Conservation (phyloP, 2,797 vertebrate species). For the Rhabdophis nuchalis region DNA sequence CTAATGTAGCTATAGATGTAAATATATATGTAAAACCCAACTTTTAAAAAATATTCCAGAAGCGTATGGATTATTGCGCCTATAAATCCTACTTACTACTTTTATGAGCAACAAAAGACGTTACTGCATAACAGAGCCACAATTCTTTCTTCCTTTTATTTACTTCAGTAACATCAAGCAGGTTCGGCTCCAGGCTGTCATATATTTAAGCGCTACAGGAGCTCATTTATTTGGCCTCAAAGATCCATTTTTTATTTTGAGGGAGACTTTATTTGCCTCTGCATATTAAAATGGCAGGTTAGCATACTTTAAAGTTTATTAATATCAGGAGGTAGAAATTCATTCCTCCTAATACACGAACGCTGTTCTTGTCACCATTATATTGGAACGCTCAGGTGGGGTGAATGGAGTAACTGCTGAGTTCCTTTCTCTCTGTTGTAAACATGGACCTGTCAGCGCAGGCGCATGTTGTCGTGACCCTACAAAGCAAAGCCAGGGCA, state of each 20-base stretch:
- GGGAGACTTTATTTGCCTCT: background rate
- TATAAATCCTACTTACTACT: constrained; percentile 4
- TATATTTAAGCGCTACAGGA: background rate
- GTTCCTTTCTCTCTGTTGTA: background rate
- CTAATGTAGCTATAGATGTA: background rate
- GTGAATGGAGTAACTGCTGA: background rate
- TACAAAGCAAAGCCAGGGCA: background rate
- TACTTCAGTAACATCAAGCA: constrained; percentile 18
- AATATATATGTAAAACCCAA: constrained; percentile 30
- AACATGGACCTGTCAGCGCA: background rate
- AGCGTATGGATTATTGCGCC: background rate
- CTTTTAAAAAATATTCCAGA: constrained; percentile 20
- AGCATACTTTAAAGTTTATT: background rate
- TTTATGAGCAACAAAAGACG: background rate
- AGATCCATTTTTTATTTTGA: background rate
- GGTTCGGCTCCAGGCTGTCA: background rate
- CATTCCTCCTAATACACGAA: background rate
- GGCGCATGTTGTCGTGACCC: too few relatives aligned
- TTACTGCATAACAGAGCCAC: background rate
- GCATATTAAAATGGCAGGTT: background rate
- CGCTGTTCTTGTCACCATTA: background rate
- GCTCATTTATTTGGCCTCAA: background rate
- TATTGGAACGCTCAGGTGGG: background rate
- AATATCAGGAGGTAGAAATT: background rate
- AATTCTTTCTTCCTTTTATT: background rate